Conservation (phyloP, 2,888 invertebrate genomes). For the Latrodectus hesperus region DNA sequence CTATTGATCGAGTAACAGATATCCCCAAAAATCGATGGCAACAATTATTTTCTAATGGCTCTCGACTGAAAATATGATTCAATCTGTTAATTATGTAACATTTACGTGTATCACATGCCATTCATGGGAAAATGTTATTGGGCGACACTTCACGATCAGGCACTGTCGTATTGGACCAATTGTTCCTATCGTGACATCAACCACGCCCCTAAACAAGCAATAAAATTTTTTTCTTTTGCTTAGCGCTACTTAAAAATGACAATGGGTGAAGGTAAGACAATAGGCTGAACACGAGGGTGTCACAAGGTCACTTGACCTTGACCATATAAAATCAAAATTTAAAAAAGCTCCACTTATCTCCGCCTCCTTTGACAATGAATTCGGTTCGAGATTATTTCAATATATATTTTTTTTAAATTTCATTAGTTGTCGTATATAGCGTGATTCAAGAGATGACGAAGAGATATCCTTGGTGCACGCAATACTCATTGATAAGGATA, state of each 20-base stretch:
- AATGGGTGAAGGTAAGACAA: neutral
- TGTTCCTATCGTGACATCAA: conserved; percentile 39
- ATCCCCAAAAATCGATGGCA: too few relatives aligned
- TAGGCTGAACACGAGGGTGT: neutral
- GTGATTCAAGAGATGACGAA: neutral
- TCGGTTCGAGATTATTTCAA: neutral
- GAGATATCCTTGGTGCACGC: too few relatives aligned
- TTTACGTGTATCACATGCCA: too few relatives aligned
- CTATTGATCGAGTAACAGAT: too few relatives aligned
- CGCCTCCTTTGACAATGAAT: neutral
- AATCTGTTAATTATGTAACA: too few relatives aligned
- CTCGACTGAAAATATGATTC: too few relatives aligned
- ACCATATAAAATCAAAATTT: neutral
- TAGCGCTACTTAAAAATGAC: neutral
- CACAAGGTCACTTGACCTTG: neutral
- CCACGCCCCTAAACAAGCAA: conserved; percentile 24
- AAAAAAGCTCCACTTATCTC: neutral
- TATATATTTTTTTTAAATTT: neutral
- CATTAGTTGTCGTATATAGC: neutral
- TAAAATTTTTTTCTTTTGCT: neutral
- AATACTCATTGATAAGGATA: too few relatives aligned
- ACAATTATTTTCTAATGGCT: too few relatives aligned
- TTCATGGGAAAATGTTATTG: conserved; percentile 10
- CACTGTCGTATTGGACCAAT: conserved; percentile 38
- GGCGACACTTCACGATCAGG: conserved; percentile 16